These are phyloP conservation scores for Tipula lateralis DNA, from an alignment of 2,888 invertebrate genomes.

Conservation along the genomic window DNA sequence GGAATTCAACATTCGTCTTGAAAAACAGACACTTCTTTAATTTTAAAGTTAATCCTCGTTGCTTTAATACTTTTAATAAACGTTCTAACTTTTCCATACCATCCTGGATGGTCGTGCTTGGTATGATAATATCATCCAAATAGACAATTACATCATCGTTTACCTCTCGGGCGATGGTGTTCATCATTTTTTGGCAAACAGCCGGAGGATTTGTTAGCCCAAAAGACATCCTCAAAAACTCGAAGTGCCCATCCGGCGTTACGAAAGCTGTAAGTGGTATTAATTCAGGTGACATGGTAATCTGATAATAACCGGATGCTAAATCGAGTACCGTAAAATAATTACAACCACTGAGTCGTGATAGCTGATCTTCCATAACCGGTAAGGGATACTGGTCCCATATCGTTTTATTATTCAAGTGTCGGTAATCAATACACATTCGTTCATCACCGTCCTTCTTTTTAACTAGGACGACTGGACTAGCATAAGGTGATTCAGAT, in stretches of 20 bases:
- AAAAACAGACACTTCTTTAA: no score
- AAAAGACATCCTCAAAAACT: slow-evolving; percentile 40
- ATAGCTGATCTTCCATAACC: slow-evolving; percentile 37
- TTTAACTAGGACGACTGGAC: no score
- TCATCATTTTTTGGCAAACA: slow-evolving; percentile 38
- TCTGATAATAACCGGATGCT: slow-evolving; percentile 32
- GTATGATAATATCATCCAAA: slow-evolving; percentile 30
- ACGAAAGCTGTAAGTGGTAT: slow-evolving; percentile 38
- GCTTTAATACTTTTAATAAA: no score
- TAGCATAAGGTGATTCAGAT: no score
- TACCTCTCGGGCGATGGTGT: neutral
- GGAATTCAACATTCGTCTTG: no score
- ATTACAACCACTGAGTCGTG: neutral
- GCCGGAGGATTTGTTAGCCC: slow-evolving; percentile 39
- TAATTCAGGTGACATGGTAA: slow-evolving; percentile 14
- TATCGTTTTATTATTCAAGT: no score
- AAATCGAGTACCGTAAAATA: slow-evolving; percentile 33
- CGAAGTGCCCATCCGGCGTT: slow-evolving; percentile 39
- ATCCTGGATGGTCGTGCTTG: slow-evolving; percentile 30
- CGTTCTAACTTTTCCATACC: slow-evolving; percentile 27
- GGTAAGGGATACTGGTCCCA: slow-evolving; percentile 37
- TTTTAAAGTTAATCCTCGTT: no score
- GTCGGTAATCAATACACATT: no score
- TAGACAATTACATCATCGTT: neutral
- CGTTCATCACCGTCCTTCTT: no score